Evolutionary conservation across 2,888 invertebrate species (phyloP), one percentile per base, ranked within the genome.

Genomic region (Trichopoda pennipes): DNA sequence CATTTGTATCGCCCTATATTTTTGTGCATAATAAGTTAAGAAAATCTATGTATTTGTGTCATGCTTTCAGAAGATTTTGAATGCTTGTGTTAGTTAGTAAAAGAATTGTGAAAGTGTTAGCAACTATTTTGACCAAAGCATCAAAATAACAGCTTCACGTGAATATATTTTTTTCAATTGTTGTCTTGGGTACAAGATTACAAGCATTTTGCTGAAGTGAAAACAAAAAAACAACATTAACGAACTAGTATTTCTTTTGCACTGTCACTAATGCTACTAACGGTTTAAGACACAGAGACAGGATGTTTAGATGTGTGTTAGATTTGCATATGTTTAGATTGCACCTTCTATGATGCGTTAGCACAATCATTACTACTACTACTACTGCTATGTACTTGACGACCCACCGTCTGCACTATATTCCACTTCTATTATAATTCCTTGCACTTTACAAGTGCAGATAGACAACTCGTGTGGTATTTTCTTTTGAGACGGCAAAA

Each of bases 401-500:
- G 58, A 38, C 38, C 70, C 49, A 72, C 70, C 38, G 49, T 70
- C 60, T 70, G 14, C 44, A 58, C 70, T 60, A 60, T 51, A 19
- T 14, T 21, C 19, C 42, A 51, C 69, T 75, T 70, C 17, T 35
- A 68, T 42, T 68, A 19, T 56, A 72, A 61, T 28, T 63, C 47
- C 28, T 63, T 72, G 28, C 56, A 8, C 49, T 61, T 38, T 55
- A 58, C 53, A 72, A 78, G 77, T 58, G 77, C 81, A 74, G 81
- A 81, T 63, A 38, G 64, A 74, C 73, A 78, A 70, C 64, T 81
- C 74, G 73, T 68, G 61, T 70, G 74, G 70, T 70, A 75, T 44
- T 75, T 81, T 70, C 74, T 74, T 81, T 78, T 70, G 64, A 70
- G 58, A 66, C 72, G 51, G 72, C 58, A 78, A 77, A 66, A 79